phyloP scores from a whole-genome alignment of 2,888 invertebrate species.

The Polietes domitor region DNA sequence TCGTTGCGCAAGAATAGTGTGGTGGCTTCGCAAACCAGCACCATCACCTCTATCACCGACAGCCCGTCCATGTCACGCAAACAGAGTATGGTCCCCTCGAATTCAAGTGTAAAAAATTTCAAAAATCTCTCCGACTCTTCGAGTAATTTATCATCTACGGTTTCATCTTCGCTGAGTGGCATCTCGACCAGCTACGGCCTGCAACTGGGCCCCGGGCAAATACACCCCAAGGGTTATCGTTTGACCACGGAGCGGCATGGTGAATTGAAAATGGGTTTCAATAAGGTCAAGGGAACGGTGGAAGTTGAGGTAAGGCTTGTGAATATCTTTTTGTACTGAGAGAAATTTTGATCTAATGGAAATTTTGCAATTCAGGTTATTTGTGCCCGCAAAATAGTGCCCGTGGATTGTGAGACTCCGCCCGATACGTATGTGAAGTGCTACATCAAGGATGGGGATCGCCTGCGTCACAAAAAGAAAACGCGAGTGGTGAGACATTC shows the following conservation, averaged over 20 bases:
- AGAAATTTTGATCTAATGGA: background rate
- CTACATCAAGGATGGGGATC: slow-evolving; percentile 93
- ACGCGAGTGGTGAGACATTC: slow-evolving; percentile 91
- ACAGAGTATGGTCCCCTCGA: slow-evolving; percentile 72
- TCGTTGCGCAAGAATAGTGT: slow-evolving; percentile 72
- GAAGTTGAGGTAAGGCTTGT: slow-evolving; percentile 88
- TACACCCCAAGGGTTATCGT: slow-evolving; percentile 89
- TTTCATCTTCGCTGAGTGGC: slow-evolving; percentile 69
- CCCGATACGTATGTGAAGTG: slow-evolving; percentile 97
- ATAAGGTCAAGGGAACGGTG: slow-evolving; percentile 94
- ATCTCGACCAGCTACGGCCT: slow-evolving; percentile 84
- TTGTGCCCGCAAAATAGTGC: slow-evolving; percentile 86
- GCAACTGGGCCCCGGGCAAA: slow-evolving; percentile 89
- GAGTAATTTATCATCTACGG: slow-evolving; percentile 69
- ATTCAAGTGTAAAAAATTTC: slow-evolving; percentile 63
- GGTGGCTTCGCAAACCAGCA: slow-evolving; percentile 68
- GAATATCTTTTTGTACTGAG: no score
- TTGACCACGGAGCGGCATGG: slow-evolving; percentile 87
- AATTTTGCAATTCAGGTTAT: slow-evolving; percentile 81
- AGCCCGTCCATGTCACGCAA: slow-evolving; percentile 72
- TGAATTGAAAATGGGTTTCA: slow-evolving; percentile 92
- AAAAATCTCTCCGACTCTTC: slow-evolving; percentile 70
- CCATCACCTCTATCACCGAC: no score
- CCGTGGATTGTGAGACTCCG: slow-evolving; percentile 87
- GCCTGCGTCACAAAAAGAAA: slow-evolving; percentile 95